phyloP scores from a whole-genome alignment of 2,797 vertebrate genomes.

The Hyperoplus immaculatus region DNA sequence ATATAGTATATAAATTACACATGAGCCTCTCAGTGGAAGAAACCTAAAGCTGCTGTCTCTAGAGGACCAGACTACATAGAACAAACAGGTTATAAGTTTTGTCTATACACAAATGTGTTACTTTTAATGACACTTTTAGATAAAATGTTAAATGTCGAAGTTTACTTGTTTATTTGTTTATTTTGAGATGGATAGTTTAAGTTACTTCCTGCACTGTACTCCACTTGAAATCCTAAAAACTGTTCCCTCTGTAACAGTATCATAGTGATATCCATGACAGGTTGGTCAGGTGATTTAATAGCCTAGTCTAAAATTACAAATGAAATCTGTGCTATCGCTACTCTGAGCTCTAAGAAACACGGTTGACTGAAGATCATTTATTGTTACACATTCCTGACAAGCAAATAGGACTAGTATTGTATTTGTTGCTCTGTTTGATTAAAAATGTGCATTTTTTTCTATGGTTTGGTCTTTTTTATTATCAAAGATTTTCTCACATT shows the following conservation, averaged over 20 bases:
- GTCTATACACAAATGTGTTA: background rate
- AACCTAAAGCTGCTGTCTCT: background rate
- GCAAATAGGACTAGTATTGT: background rate
- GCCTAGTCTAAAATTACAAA: constrained; percentile 1
- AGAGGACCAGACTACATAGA: constrained; percentile 11
- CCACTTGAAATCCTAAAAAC: constrained; percentile 1
- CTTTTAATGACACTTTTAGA: background rate
- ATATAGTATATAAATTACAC: background rate
- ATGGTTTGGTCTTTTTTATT: background rate
- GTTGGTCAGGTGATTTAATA: constrained; percentile 10
- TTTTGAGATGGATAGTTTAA: background rate
- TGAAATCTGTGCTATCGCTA: background rate
- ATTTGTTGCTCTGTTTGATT: constrained; percentile 25
- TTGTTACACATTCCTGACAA: constrained; percentile 26
- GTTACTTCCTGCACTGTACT: background rate
- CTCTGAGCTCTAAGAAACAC: background rate
- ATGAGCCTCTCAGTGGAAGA: background rate
- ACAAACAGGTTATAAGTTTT: background rate
- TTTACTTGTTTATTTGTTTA: constrained; percentile 1
- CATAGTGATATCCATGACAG: background rate
- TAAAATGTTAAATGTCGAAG: background rate
- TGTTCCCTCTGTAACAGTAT: background rate
- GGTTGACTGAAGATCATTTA: constrained; percentile 7
- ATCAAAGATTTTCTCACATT: background rate
- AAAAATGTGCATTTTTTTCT: background rate